Conservation (phyloP, 2,113 vertebrate genomes). For the Centropristis striata region DNA sequence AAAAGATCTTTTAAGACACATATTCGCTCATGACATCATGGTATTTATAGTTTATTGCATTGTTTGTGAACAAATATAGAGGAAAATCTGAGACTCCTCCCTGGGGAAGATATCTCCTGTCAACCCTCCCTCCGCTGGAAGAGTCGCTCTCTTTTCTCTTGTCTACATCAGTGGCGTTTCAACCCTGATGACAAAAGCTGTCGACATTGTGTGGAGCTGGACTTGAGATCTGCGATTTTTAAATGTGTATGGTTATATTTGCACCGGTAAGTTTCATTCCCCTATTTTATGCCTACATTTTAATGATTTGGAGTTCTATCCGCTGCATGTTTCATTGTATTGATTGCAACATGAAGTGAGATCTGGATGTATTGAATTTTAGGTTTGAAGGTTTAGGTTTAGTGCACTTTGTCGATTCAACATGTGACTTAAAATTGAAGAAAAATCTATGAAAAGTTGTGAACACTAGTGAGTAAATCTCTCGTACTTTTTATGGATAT, state of each 20-base stretch:
- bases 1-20: too few relatives aligned
- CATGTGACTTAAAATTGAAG: slow-evolving; percentile 4
- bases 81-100: slow-evolving; percentile 60
- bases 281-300: too few relatives aligned
- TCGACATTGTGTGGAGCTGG: slow-evolving; percentile 37
- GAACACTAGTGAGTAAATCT: not conserved
- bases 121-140: slow-evolving; percentile 52
- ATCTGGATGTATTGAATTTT: not conserved
- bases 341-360: not conserved
- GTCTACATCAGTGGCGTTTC: slow-evolving; percentile 50
- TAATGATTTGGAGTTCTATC: too few relatives aligned
- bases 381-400: not conserved
- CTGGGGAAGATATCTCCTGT: slow-evolving; percentile 38
- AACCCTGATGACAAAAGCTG: slow-evolving; percentile 55
- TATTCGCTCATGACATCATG: not conserved
- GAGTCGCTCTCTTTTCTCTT: slow-evolving; percentile 27
- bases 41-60: not conserved
- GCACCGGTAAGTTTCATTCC: slow-evolving; percentile 80
- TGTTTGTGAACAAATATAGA: slow-evolving; percentile 12
- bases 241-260: slow-evolving; percentile 88
- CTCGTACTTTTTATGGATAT: not conserved
- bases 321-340: not conserved
- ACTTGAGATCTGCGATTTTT: slow-evolving; percentile 70
- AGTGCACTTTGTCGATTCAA: not conserved
- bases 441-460: not conserved